Evolutionary conservation across 2,888 invertebrate species (phyloP).

Genomic region (Schizaphis graminum): DNA sequence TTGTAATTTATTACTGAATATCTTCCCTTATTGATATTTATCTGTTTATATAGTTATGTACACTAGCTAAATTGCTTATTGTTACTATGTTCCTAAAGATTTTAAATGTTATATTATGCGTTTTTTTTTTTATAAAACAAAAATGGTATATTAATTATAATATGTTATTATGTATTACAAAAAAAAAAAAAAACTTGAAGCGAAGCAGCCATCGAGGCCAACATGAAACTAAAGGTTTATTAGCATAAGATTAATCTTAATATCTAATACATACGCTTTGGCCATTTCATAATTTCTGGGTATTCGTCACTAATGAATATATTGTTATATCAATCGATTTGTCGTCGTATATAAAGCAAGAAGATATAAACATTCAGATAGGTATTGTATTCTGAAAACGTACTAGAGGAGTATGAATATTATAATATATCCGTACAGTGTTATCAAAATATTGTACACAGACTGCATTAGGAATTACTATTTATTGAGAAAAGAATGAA

Average conservation of each 20-base stretch:
- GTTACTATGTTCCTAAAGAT: background rate
- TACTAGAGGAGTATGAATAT: background rate
- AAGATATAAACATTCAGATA: background rate
- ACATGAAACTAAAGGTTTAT: background rate
- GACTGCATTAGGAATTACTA: background rate
- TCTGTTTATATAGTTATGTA: background rate
- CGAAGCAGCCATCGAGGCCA: background rate
- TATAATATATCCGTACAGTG: background rate
- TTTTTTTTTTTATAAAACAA: background rate
- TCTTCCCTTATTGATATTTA: background rate
- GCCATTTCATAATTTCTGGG: background rate
- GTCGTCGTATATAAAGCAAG: background rate
- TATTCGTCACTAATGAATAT: background rate
- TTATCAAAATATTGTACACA: background rate
- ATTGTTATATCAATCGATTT: background rate
- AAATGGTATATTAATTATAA: background rate
- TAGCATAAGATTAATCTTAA: background rate
- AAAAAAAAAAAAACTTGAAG: background rate
- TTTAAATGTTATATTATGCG: background rate
- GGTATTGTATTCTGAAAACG: background rate
- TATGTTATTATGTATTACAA: background rate
- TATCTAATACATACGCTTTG: background rate
- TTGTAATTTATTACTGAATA: background rate
- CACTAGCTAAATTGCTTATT: background rate
- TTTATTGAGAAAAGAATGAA: background rate